These are phyloP conservation scores for Pangasius djambal DNA, from an alignment of 2,797 vertebrate species.

Conservation along the genomic window DNA sequence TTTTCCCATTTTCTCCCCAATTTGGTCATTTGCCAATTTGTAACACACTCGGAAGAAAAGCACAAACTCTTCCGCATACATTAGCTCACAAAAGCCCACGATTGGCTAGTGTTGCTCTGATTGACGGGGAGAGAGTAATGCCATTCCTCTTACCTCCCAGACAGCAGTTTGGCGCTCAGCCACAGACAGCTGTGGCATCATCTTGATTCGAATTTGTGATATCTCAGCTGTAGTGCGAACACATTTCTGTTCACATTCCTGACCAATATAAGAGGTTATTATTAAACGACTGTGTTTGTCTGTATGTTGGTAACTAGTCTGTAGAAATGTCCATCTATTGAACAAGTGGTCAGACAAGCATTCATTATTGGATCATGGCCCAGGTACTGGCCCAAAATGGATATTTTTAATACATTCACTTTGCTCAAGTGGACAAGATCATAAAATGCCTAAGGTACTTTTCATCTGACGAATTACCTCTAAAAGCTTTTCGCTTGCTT, in stretches of 20 bases:
- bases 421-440: conserved; percentile 17
- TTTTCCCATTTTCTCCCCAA: not conserved
- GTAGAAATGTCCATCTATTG: not conserved
- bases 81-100: not conserved
- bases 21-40: not conserved
- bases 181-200: not conserved
- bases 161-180: not conserved
- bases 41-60: not conserved
- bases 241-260: not conserved
- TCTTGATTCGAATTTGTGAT: not conserved
- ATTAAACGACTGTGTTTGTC: not conserved
- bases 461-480: conserved; percentile 31
- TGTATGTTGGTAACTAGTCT: not conserved
- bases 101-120: not conserved
- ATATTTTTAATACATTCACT: conserved; percentile 14
- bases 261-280: not conserved
- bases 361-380: not conserved
- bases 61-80: not conserved
- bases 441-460: conserved; percentile 19
- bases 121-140: not conserved
- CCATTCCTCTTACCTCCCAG: not conserved
- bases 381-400: conserved; percentile 5
- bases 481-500: conserved; percentile 31
- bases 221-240: not conserved
- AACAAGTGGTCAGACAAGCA: not conserved